phyloP scores from a whole-genome alignment of 2,888 invertebrate genomes.

The Ferdinandea cuprea region DNA sequence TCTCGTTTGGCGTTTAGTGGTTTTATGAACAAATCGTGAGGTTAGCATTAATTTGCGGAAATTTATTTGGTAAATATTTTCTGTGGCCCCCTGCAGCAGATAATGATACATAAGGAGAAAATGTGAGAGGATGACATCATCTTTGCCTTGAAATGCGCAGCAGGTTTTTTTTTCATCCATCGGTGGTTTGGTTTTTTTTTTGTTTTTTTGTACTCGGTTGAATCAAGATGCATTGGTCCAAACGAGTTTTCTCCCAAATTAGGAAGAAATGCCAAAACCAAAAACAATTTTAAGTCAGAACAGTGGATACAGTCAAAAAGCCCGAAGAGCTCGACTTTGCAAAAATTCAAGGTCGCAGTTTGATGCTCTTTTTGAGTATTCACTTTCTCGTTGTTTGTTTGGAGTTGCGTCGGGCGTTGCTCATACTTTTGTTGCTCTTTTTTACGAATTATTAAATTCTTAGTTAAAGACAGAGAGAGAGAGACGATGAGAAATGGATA shows the following conservation, averaged over 20 bases:
- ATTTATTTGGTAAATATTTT: conserved; percentile 39
- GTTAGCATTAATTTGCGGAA: conserved; percentile 58
- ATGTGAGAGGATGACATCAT: conserved; percentile 58
- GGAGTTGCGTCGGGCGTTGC: too few relatives aligned
- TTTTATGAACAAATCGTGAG: conserved; percentile 61
- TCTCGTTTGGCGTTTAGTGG: conserved; percentile 45
- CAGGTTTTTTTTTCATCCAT: conserved; percentile 30
- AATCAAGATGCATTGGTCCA: conserved; percentile 22
- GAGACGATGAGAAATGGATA: not conserved
- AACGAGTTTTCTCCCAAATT: conserved; percentile 35
- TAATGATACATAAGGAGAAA: conserved; percentile 13
- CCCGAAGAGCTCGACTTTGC: not conserved
- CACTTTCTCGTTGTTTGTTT: conserved; percentile 37
- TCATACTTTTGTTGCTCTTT: not conserved
- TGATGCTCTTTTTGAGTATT: conserved; percentile 13
- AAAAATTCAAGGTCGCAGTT: conserved; percentile 56
- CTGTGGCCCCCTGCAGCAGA: not conserved
- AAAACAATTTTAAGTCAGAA: conserved; percentile 6
- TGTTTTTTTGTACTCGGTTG: conserved; percentile 20
- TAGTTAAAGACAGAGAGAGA: too few relatives aligned
- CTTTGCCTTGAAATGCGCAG: conserved; percentile 53
- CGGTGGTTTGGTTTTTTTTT: conserved; percentile 52
- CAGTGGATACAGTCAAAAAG: not conserved
- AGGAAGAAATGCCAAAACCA: conserved; percentile 13
- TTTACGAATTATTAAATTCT: conserved; percentile 13